These are phyloP conservation scores for Tympanoctomys barrerae DNA, from an alignment of 2,797 vertebrate species.

Conservation along the genomic window DNA sequence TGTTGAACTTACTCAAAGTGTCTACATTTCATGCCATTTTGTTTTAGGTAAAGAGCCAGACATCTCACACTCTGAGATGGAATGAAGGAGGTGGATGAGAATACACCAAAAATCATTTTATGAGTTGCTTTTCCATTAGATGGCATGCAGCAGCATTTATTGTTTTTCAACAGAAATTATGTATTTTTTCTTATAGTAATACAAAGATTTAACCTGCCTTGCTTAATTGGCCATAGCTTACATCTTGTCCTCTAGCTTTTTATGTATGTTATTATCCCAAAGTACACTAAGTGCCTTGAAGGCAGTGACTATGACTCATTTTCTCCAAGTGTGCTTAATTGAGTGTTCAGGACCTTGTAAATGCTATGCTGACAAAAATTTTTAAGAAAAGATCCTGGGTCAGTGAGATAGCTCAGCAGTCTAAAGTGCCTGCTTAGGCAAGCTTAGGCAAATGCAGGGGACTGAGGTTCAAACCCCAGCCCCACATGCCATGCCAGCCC, in stretches of 20 bases:
- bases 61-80: not conserved
- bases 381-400: not conserved
- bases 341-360: slow-evolving; percentile 4
- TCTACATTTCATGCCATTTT: not conserved
- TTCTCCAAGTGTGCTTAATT: slow-evolving; percentile 34
- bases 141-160: not conserved
- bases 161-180: not conserved
- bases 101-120: not conserved
- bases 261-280: not conserved
- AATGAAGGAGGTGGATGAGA: not conserved
- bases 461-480: no score
- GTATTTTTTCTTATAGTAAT: not conserved
- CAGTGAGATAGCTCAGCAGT: no score
- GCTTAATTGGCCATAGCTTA: not conserved
- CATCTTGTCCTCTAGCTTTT: not conserved
- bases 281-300: not conserved
- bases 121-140: not conserved
- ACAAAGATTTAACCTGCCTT: not conserved
- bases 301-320: not conserved
- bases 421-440: no score
- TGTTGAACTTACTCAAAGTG: not conserved
- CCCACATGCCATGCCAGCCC: no score
- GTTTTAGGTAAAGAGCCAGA: not conserved
- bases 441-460: no score
- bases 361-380: slow-evolving; percentile 24